Base-by-base conservation (phyloP, 2,888 invertebrate species). In the Stenurella melanura region DNA sequence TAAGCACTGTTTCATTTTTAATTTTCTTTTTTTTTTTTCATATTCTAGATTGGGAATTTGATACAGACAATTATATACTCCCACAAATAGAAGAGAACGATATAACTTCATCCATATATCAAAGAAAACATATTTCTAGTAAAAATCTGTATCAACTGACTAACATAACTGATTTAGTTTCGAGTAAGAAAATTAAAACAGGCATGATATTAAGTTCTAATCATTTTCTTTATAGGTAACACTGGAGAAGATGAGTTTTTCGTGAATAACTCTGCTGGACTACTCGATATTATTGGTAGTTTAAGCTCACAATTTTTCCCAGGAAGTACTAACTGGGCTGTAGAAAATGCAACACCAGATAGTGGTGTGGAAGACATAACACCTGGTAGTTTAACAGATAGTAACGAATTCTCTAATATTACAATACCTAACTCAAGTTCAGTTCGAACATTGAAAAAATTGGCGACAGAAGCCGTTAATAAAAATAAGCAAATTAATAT, bases 231-330 rank as follows among this genome's bases (percentile, higher is more conserved):
- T 77, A 57, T 69, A 83, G 81, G 78, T 56, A 76, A 68, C 38
- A 58, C 70, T 15, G 71, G 72, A 30, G 18, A 69, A n/a, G 94
- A 94, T 81, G 95, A 95, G 84, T 95, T 95, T 89, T 95, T 92
- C 89, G 93, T 95, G 83, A 94, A 94, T 82, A 93, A 94, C 77
- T 94, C 94, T 42, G 92, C 93, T 78, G 92, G 93, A 73, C 94
- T 94, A n/a, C 95, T 95, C 89, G 87, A 90, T 75, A 88, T 90
- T 74, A 88, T 88, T 73, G 91, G 91, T 80, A 91, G 91, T 84
- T 87, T 91, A 60, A 92, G 91, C 77, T 94, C 93, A 86, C 94
- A 94, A 89, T 94, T 94, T 90, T 94, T 94, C 90, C 94, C 94
- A 54, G 94, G 94, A 70, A 78, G 70, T 50, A 78, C 80, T n/a